phyloP scores from a whole-genome alignment of 2,888 invertebrate genomes.

The Macrophya annulata region DNA sequence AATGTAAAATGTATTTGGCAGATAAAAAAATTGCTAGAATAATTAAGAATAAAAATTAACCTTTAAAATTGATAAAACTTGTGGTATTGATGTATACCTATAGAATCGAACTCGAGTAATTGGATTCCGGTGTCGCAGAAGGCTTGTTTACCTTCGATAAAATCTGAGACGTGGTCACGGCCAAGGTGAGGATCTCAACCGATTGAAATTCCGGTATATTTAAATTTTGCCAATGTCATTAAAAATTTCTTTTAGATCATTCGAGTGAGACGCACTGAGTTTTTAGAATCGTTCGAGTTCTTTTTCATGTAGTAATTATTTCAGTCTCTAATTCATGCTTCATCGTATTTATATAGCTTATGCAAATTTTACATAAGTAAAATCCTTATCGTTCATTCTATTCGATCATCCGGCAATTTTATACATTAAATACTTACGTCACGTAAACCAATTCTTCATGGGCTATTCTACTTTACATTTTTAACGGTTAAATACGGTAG shows the following conservation, averaged over 20 bases:
- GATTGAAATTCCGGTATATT: background rate
- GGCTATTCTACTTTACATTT: background rate
- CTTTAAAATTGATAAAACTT: background rate
- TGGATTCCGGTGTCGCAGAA: background rate
- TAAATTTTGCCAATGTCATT: background rate
- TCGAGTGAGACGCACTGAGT: background rate
- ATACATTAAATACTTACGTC: background rate
- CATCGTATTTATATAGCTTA: background rate
- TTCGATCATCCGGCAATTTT: background rate
- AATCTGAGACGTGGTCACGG: slow-evolving; percentile 2
- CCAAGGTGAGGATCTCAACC: background rate
- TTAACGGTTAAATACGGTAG: background rate
- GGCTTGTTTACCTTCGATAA: background rate
- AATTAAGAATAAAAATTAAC: background rate
- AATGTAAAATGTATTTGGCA: background rate
- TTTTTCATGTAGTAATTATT: slow-evolving; percentile 1
- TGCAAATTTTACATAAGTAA: background rate
- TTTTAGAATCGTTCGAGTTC: background rate
- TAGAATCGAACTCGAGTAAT: slow-evolving; percentile 1
- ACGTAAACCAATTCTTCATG: slow-evolving; percentile 11
- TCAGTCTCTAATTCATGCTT: background rate
- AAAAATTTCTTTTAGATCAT: too few species aligned
- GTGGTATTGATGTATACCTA: background rate
- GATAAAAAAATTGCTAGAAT: background rate
- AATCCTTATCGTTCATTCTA: slow-evolving; percentile 19